A percentile compares a stretch with the other conserved stretches of the same genome.
Conservation (phyloP, 2,113 vertebrate species). For the Ammodramus savannarum region DNA sequence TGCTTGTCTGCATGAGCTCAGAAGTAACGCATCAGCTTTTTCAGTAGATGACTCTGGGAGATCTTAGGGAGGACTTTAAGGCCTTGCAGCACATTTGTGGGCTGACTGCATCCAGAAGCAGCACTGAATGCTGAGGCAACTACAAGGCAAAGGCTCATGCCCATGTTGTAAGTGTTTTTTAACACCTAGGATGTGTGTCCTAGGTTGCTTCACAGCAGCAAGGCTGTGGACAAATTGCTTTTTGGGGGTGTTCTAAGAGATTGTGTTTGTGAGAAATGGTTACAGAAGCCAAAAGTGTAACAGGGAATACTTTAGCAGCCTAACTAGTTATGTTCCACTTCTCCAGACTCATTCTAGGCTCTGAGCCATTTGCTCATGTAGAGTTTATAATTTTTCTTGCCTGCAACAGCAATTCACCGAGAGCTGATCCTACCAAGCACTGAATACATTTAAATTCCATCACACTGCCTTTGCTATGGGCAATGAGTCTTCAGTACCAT, state of each 20-base stretch:
- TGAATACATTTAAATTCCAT: neutral
- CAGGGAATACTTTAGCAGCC: neutral
- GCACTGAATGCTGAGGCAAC: neutral
- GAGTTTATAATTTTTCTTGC: neutral
- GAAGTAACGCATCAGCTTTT: neutral
- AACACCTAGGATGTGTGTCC: neutral
- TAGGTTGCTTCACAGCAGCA: too few species aligned
- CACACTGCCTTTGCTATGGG: neutral
- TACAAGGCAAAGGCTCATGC: neutral
- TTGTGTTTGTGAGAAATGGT: neutral
- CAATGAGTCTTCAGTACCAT: neutral
- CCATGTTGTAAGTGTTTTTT: neutral
- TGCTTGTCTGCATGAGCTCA: neutral
- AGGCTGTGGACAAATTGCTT: neutral
- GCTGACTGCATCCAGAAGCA: neutral
- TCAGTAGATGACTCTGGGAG: neutral
- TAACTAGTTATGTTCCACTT: neutral
- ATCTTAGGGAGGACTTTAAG: neutral
- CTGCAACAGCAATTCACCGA: rapidly evolving
- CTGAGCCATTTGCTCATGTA: neutral
- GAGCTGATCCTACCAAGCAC: neutral
- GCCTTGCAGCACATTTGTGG: neutral
- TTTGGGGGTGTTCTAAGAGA: neutral
- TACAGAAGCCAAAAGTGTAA: neutral
- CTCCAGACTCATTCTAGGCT: neutral